Conservation (phyloP, 2,888 invertebrate species). For the Brassicogethes aeneus region DNA sequence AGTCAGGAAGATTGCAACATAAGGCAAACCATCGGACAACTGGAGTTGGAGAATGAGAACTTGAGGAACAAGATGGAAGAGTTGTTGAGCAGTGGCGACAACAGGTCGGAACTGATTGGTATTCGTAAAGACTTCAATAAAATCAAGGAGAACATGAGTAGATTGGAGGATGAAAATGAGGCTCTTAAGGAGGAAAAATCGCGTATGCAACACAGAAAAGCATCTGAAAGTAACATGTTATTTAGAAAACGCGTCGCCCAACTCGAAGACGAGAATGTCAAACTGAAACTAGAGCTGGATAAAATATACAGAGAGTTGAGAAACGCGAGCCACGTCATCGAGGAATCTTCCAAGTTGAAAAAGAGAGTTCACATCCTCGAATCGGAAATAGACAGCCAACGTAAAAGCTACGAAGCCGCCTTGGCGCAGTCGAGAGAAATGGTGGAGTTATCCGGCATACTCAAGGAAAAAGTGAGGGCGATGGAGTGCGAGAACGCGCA, state of each 20-base stretch:
- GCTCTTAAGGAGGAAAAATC: background rate
- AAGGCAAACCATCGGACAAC: background rate
- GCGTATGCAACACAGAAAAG: background rate
- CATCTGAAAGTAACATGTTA: too few relatives aligned
- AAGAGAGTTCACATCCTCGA: background rate
- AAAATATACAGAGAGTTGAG: background rate
- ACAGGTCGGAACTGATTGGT: too few relatives aligned
- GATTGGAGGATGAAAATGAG: too few relatives aligned
- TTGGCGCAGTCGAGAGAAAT: background rate
- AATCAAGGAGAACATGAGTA: too few relatives aligned
- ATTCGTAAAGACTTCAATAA: too few relatives aligned
- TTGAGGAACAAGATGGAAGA: background rate
- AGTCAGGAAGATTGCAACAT: background rate
- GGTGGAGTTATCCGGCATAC: background rate
- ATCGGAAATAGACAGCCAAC: background rate
- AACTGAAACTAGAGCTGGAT: background rate
- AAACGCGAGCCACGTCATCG: background rate
- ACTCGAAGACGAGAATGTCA: background rate
- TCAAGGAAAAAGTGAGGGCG: background rate
- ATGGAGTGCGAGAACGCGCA: background rate
- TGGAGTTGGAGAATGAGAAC: background rate
- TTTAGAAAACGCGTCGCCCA: too few relatives aligned
- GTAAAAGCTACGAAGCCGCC: background rate
- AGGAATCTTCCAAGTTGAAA: background rate
- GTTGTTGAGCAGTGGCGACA: background rate